Evolutionary conservation across 2,888 invertebrate genomes (phyloP), one percentile per base, ranked within the genome.

Genomic region (Apodemia hepburni): DNA sequence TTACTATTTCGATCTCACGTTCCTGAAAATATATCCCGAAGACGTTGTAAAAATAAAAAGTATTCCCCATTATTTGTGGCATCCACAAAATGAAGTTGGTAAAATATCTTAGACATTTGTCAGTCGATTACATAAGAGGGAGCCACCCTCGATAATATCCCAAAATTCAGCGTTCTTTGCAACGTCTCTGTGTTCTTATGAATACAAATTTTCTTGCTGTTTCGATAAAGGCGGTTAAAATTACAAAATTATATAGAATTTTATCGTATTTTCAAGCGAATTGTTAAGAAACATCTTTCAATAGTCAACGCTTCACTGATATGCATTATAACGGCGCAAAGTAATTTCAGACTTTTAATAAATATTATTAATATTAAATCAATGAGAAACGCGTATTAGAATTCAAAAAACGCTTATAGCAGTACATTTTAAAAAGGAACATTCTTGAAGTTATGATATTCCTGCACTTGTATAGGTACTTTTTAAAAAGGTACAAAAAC

Each of bases 81-180:
- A 83, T 81, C 79, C 79, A 75, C 81, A 74, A 85, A 86, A 90
- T 90, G 87, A 89, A 89, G 86, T 87, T 81, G 80, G 85, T 84
- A 81, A 86, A 88, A 88, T 87, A 89, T 89, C 84, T 84, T 68
- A 87, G 83, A 87, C 88, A 87, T 90, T 90, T 89, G 87, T 90
- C 88, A 89, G 87, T 82, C 87, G 87, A 90, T 90, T 91, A 91
- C 89, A 84, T 85, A 85, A 77, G 81, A 81, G 87, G 82, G 76
- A 68, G 75, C 67, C 75, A 74, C 82, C 80, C 81, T 76, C 78
- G 78, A 79, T 82, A 84, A 82, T 83, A 86, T 87, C 82, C 80
- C 73, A 78, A 85, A 84, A 81, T 84, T 81, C 77, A 73, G 73
- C 76, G 77, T 76, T 81, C 81, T 73, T 77, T 74, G 74, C 73